phyloP scores from a whole-genome alignment of 2,113 vertebrate species.

The Lamprotornis superbus region DNA sequence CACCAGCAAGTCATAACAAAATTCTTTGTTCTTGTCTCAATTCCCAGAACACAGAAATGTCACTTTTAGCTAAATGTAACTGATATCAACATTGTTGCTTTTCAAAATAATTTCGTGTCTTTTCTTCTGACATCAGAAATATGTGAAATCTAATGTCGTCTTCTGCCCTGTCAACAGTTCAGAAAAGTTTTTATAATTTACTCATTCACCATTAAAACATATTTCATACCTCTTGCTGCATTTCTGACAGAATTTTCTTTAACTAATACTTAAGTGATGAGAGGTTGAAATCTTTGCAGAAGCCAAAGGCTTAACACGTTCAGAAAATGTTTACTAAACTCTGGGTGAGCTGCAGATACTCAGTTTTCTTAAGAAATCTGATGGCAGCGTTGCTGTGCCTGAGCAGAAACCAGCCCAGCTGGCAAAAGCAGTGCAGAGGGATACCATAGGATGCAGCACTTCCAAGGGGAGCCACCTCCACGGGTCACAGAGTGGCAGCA shows the following conservation, averaged over 20 bases:
- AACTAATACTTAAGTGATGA: not conserved
- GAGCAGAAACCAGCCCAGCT: not conserved
- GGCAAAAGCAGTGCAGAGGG: not conserved
- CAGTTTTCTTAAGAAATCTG: not conserved
- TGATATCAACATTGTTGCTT: not conserved
- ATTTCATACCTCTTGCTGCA: not conserved
- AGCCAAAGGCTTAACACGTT: not conserved
- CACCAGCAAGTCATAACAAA: not conserved
- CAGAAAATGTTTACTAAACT: not conserved
- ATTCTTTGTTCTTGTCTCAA: not conserved
- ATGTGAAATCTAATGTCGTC: not conserved
- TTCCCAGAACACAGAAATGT: not conserved
- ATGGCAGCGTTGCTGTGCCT: not conserved
- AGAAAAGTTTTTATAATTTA: not conserved
- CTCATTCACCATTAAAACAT: not conserved
- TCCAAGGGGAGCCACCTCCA: not conserved
- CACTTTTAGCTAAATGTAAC: not conserved
- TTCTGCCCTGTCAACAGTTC: not conserved
- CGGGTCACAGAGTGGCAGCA: not conserved
- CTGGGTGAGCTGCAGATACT: not conserved
- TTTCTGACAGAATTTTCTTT: not conserved
- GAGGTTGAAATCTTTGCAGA: not conserved
- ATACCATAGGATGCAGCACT: accelerated
- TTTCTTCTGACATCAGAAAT: not conserved
- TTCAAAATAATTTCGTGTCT: not conserved